phyloP scores from a whole-genome alignment of 2,797 vertebrate genomes.

The Trachops cirrhosus region DNA sequence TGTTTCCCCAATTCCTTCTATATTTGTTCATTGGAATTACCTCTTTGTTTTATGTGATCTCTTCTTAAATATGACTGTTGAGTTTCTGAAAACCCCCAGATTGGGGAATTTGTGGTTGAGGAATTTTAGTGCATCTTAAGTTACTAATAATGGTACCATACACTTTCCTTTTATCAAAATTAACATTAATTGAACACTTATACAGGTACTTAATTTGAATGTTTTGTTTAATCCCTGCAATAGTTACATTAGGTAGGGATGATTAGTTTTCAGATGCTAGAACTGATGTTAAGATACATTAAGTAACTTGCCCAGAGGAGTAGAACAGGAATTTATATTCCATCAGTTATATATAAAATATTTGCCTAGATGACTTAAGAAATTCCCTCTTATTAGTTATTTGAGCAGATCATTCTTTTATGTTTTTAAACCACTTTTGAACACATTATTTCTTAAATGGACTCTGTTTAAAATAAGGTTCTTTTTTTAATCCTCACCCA shows the following conservation, averaged over 20 bases:
- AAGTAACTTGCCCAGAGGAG: neutral
- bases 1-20: neutral
- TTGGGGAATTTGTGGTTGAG: constrained; percentile 11
- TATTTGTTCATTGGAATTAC: neutral
- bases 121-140: neutral
- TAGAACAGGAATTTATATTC: neutral
- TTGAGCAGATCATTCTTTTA: constrained; percentile 2
- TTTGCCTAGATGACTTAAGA: neutral
- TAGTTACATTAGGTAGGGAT: neutral
- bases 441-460: neutral
- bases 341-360: neutral
- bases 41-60: constrained; percentile 50
- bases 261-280: constrained; percentile 34
- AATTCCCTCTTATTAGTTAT: neutral
- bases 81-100: constrained; percentile 28
- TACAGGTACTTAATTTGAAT: constrained; percentile 10
- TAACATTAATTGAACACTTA: neutral
- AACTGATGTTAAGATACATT: constrained; percentile 1
- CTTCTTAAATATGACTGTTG: neutral
- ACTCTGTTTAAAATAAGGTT: neutral
- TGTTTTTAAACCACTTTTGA: neutral
- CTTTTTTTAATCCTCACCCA: neutral
- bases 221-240: constrained; percentile 8
- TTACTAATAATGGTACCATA: constrained; percentile 24
- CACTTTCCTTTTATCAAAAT: constrained; percentile 22